These are phyloP conservation scores for Melanotaenia trifasciata DNA, from an alignment of 2,797 vertebrate species.

Conservation along the genomic window DNA sequence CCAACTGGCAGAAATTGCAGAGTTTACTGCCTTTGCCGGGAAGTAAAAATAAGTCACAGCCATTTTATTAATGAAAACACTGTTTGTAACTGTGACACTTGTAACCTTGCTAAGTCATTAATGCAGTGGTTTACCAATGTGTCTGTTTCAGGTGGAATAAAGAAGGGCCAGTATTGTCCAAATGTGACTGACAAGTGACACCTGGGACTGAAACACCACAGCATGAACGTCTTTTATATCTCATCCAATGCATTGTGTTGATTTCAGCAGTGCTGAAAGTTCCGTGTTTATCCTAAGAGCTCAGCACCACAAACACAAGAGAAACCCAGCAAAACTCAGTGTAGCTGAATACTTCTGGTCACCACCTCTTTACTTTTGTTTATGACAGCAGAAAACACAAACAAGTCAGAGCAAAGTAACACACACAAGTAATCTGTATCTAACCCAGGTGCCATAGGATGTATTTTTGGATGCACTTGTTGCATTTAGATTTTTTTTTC, in stretches of 20 bases:
- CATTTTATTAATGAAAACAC: not conserved
- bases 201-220: not conserved
- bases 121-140: not conserved
- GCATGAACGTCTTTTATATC: no score
- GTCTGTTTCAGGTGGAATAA: not conserved
- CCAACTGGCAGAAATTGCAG: not conserved
- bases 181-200: not conserved
- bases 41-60: slow-evolving; percentile 2
- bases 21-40: slow-evolving; percentile 7
- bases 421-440: no score
- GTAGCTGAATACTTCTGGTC: no score
- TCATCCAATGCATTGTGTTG: not conserved
- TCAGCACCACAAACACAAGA: slow-evolving; percentile 32
- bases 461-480: not conserved
- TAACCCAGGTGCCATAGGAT: not conserved
- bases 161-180: not conserved
- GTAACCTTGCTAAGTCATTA: not conserved
- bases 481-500: not conserved
- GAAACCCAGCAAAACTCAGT: slow-evolving; percentile 11
- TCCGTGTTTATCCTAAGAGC: slow-evolving; percentile 44
- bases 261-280: not conserved
- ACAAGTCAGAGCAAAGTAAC: no score
- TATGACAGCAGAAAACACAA: no score
- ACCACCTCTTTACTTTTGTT: no score
- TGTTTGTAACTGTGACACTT: not conserved